These are phyloP conservation scores for Drosophila subquinaria DNA, from an alignment of 2,888 invertebrate genomes.

Conservation along the genomic window DNA sequence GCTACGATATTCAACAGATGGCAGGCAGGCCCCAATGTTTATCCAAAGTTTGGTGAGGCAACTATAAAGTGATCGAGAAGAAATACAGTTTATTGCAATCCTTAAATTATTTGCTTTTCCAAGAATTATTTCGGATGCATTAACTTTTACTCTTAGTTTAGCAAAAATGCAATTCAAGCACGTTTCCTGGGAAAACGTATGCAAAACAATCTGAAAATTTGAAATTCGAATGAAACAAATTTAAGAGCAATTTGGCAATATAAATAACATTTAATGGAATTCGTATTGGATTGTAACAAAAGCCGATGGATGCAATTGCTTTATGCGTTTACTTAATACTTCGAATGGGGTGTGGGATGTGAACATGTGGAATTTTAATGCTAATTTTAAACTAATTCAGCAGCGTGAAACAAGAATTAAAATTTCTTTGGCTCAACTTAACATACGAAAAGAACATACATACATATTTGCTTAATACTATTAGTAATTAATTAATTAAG, in stretches of 20 bases:
- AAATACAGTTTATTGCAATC: slow-evolving; percentile 29
- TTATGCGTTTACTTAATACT: slow-evolving; percentile 40
- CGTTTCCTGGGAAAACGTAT: slow-evolving; percentile 40
- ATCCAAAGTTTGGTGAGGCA: slow-evolving; percentile 21
- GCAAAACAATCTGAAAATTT: slow-evolving; percentile 46
- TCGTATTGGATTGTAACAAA: slow-evolving; percentile 30
- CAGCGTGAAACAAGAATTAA: slow-evolving; percentile 14
- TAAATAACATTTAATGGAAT: slow-evolving; percentile 36
- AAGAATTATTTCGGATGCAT: slow-evolving; percentile 19
- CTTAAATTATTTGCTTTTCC: slow-evolving; percentile 35
- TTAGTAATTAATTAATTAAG: slow-evolving; percentile 14
- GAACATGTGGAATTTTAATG: background rate
- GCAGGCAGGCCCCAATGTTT: slow-evolving; percentile 50
- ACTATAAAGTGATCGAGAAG: slow-evolving; percentile 8
- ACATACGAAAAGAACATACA: slow-evolving; percentile 23
- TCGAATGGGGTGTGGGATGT: slow-evolving; percentile 24
- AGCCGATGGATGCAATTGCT: slow-evolving; percentile 22
- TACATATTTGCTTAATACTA: slow-evolving; percentile 22
- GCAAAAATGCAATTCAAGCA: slow-evolving; percentile 49
- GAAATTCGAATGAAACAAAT: slow-evolving; percentile 37
- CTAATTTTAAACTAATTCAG: slow-evolving; percentile 23
- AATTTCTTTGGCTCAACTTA: slow-evolving; percentile 59
- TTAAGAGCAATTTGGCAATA: slow-evolving; percentile 7
- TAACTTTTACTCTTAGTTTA: too few species aligned
- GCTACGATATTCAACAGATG: slow-evolving; percentile 58